Evolutionary conservation across 2,888 invertebrate species (phyloP), one percentile per base, ranked within the genome.

Genomic region (Liodrosophila aerea): DNA sequence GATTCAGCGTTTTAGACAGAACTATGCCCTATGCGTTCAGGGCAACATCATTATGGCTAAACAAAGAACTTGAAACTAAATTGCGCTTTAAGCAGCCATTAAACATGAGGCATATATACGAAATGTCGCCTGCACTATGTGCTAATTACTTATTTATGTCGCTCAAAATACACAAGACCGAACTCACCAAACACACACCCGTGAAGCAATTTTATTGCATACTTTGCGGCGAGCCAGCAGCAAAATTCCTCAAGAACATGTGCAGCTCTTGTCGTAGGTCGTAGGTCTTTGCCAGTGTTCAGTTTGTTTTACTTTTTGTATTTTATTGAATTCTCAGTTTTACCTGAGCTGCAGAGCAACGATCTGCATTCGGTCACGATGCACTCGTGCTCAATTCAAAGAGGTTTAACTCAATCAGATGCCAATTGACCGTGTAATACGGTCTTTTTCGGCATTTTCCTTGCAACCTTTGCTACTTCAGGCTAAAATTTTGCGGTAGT

Each of bases 131-230:
- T 53, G 69, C 74, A 73, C 77, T 81, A 68, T 84, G 74, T 65
- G 73, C 76, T 81, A 81, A 82, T 81, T 81, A 81, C 62, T 81
- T 81, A 81, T 81, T 81, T 85, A 81, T 85, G 64, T 59, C 57
- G 56, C 63, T 62, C 51, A 54, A 60, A 60, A 70, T 52, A 57
- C 56, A 46, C 39, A 22, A 22, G 5, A 22, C 22, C 22, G 5
- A 22, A 22, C 5, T 37, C 16, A 45, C 11, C 30, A 15, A 27
- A 43, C 13, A 29, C 2, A 15, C 12, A 5, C 22, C 4, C 11
- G 39, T 16, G 16, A 16, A 22, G 11, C 34, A 44, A 51, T 53
- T 54, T 50, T 53, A 52, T 47, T 65, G 66, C 65, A 60, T 59
- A 58, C 51, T 64, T 64, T 58, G 59, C 40, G 45, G 54, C 56